A percentile compares a stretch with the other conserved stretches of the same genome.
These are phyloP conservation scores for Lepidurus couesii DNA, from an alignment of 1,140 invertebrate species.

Conservation along the genomic window DNA sequence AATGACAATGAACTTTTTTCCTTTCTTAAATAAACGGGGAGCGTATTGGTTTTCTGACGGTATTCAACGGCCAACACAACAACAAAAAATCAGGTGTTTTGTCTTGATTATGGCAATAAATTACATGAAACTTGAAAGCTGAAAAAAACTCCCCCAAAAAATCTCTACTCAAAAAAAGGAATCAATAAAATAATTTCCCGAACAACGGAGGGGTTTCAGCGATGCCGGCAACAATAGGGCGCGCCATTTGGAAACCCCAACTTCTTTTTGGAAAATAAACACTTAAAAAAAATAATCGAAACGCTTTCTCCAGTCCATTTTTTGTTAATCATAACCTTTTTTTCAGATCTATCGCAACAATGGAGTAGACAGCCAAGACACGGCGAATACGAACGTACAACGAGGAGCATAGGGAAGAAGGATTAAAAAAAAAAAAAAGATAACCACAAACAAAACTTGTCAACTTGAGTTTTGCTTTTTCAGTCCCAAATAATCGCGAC, in stretches of 20 bases:
- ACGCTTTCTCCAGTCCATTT: neutral
- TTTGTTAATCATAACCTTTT: neutral
- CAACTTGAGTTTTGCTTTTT: no score
- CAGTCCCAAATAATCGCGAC: no score
- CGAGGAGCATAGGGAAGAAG: neutral
- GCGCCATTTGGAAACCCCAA: neutral
- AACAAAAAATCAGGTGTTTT: neutral
- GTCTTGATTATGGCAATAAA: slow-evolving; percentile 15
- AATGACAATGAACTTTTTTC: neutral
- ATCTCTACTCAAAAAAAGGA: neutral
- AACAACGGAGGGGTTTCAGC: neutral
- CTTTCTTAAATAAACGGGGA: neutral
- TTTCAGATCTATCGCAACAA: slow-evolving; percentile 10
- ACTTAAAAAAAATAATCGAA: no score
- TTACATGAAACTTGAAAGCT: neutral
- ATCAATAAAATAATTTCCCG: neutral
- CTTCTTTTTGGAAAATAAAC: neutral
- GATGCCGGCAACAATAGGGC: neutral
- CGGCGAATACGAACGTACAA: neutral
- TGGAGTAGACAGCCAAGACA: neutral
- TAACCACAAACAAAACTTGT: no score
- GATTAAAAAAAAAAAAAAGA: no score
- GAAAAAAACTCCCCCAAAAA: neutral
- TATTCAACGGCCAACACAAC: neutral
- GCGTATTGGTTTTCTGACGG: neutral